phyloP scores from a whole-genome alignment of 2,888 invertebrate genomes.

The Lasius fuliginosus region DNA sequence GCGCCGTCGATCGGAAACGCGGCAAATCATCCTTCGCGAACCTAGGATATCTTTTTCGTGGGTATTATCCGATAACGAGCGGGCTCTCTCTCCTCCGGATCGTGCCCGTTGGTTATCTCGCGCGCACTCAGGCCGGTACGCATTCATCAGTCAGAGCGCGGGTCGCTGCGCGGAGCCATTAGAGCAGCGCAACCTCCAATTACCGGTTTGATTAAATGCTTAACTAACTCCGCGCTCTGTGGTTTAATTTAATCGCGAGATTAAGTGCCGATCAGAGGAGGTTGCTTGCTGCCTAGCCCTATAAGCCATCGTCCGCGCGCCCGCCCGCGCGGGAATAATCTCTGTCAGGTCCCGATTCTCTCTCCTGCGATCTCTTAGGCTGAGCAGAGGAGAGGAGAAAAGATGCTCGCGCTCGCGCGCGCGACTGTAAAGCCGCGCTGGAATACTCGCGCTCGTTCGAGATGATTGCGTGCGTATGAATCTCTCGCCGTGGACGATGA shows the following conservation, averaged over 20 bases:
- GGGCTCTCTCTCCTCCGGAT: conserved; percentile 49
- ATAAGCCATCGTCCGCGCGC: conserved; percentile 70
- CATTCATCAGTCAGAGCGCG: conserved; percentile 80
- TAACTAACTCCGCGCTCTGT: conserved; percentile 85
- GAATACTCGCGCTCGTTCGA: conserved; percentile 66
- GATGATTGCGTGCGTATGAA: conserved; percentile 81
- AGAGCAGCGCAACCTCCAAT: conserved; percentile 84
- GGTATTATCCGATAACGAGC: conserved; percentile 70
- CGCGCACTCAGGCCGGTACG: conserved; percentile 63
- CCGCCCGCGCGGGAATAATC: conserved; percentile 73
- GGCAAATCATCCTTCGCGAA: conserved; percentile 14
- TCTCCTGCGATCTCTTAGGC: conserved; percentile 68
- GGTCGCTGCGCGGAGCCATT: conserved; percentile 81
- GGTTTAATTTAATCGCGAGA: conserved; percentile 85
- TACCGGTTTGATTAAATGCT: conserved; percentile 86
- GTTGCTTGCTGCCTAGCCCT: conserved; percentile 70
- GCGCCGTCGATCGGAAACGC: not conserved
- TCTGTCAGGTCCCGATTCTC: conserved; percentile 75
- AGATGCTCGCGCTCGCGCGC: conserved; percentile 54
- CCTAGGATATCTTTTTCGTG: conserved; percentile 49
- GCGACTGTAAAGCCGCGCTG: conserved; percentile 30
- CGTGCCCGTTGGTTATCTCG: conserved; percentile 70
- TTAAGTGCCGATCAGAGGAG: conserved; percentile 81
- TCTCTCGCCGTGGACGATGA: conserved; percentile 79
- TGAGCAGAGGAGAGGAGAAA: conserved; percentile 25